Evolutionary conservation across 2,113 vertebrate genomes (phyloP).

Genomic region (Rhea americana): DNA sequence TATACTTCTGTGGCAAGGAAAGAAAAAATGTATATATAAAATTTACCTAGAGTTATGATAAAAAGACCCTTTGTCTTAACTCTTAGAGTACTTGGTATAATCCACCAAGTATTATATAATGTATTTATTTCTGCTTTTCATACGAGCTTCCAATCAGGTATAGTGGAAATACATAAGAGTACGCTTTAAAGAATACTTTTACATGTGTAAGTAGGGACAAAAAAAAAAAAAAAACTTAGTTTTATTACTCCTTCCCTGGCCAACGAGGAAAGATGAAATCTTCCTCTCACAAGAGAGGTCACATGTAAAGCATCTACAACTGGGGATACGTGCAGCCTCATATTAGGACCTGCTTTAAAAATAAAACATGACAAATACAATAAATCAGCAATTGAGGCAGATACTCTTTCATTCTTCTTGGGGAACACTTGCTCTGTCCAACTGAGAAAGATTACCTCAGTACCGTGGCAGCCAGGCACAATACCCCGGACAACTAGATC

Average conservation of each 20-base stretch:
- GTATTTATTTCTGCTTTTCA: background rate
- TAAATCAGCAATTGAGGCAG: background rate
- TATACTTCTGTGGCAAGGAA: background rate
- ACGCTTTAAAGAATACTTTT: background rate
- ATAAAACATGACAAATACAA: background rate
- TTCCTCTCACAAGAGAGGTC: background rate
- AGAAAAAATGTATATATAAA: background rate
- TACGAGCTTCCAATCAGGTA: background rate
- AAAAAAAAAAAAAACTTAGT: background rate
- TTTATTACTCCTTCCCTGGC: background rate
- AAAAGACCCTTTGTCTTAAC: background rate
- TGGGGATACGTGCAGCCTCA: background rate
- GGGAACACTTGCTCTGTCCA: background rate
- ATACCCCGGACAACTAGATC: background rate
- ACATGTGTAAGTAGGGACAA: background rate
- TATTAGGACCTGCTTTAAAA: background rate
- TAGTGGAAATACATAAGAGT: background rate
- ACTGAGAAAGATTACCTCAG: background rate
- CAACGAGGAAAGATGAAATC: background rate
- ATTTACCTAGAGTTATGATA: background rate
- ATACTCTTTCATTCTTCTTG: background rate
- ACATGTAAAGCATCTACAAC: background rate
- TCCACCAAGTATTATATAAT: background rate
- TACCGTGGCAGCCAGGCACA: background rate
- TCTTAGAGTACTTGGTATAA: background rate